Evolutionary conservation across 2,113 vertebrate genomes (phyloP).

Genomic region (Mustela lutreola): DNA sequence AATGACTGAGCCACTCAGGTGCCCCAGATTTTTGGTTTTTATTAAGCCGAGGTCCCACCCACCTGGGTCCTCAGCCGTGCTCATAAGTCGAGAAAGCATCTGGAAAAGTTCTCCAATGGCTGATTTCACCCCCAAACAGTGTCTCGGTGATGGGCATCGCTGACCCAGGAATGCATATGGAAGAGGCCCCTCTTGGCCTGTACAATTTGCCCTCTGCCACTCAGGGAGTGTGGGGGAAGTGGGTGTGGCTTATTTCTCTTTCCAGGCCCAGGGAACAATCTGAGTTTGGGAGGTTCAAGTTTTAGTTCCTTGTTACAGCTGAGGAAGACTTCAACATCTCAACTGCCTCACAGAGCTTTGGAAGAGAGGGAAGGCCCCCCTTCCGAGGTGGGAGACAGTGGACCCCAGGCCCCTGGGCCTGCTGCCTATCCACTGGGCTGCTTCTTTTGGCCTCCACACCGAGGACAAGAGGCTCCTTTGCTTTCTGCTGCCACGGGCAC

Average conservation of each 20-base stretch:
- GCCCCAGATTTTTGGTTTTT: background rate
- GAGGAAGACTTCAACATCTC: background rate
- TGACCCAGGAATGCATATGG: background rate
- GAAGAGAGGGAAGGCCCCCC: background rate
- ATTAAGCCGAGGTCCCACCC: background rate
- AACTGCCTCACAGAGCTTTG: background rate
- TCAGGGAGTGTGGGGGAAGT: rapidly evolving
- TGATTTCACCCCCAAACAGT: background rate
- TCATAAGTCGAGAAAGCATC: background rate
- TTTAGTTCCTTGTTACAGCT: background rate
- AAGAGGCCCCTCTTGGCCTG: background rate
- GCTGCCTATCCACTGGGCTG: background rate
- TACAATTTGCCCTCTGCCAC: rapidly evolving
- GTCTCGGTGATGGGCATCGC: background rate
- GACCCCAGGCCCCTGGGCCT: background rate
- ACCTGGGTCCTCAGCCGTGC: background rate
- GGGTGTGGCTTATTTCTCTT: background rate
- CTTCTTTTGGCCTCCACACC: background rate
- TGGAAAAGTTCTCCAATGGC: background rate
- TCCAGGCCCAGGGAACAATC: constrained; percentile 15
- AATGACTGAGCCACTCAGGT: too few relatives aligned
- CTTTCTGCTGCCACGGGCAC: background rate
- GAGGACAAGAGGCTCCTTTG: background rate
- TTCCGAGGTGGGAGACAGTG: background rate
- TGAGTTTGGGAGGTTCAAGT: background rate